phyloP scores from a whole-genome alignment of 2,888 invertebrate species.

The Apoda limacodes region DNA sequence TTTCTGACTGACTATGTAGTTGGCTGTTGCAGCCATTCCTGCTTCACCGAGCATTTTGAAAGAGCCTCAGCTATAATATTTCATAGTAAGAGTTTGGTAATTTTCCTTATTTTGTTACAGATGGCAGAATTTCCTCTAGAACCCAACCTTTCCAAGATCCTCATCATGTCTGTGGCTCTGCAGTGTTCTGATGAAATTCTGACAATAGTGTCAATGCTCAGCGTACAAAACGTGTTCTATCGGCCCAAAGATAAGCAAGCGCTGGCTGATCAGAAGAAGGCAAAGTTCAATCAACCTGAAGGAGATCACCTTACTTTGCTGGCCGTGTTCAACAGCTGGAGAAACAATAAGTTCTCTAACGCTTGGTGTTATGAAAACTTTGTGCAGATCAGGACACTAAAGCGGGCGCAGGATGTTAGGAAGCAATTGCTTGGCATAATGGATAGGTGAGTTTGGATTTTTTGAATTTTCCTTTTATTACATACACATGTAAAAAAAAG shows the following conservation, averaged over 20 bases:
- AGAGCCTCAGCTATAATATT: neutral
- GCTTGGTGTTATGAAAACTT: slow-evolving; percentile 99
- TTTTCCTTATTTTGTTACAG: slow-evolving; percentile 48
- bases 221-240: slow-evolving; percentile 97
- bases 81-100: too few species aligned
- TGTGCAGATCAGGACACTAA: slow-evolving; percentile 95
- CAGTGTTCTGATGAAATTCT: slow-evolving; percentile 98
- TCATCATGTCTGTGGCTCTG: slow-evolving; percentile 98
- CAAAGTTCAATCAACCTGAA: slow-evolving; percentile 98
- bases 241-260: slow-evolving; percentile 96
- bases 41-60: neutral
- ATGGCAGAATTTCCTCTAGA: slow-evolving; percentile 99
- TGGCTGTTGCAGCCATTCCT: too few species aligned
- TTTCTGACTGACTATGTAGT: too few species aligned
- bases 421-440: slow-evolving; percentile 98
- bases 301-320: slow-evolving; percentile 97
- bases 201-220: slow-evolving; percentile 98
- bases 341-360: slow-evolving; percentile 98
- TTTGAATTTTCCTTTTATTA: too few species aligned
- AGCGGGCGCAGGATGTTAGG: slow-evolving; percentile 96
- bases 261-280: slow-evolving; percentile 98
- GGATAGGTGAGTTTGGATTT: slow-evolving; percentile 84
- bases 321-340: slow-evolving; percentile 99
- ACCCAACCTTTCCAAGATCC: slow-evolving; percentile 97
- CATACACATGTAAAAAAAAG: too few species aligned